Conservation (phyloP, 2,888 invertebrate species). For the Labia minor region DNA sequence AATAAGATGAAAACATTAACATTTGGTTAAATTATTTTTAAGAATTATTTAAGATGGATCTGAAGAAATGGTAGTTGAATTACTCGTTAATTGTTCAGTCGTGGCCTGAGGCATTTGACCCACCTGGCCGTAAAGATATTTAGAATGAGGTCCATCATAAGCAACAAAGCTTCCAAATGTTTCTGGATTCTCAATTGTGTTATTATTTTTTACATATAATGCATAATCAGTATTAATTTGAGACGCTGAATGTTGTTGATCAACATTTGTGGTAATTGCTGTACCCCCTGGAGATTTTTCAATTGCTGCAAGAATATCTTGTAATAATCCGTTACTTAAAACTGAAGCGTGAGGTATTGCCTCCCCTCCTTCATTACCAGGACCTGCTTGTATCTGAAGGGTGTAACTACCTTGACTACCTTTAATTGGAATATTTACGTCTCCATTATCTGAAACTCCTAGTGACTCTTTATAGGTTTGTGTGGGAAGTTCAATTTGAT, state of each 20-base stretch:
- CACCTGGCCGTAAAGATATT: constrained; percentile 29
- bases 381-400: constrained; percentile 63
- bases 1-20: too few relatives aligned
- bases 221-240: constrained; percentile 22
- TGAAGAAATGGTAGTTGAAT: background rate
- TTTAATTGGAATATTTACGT: constrained; percentile 42
- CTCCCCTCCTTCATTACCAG: constrained; percentile 40
- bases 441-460: constrained; percentile 20
- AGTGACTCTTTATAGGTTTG: background rate
- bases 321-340: constrained; percentile 63
- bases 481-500: background rate
- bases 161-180: constrained; percentile 30
- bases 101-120: background rate
- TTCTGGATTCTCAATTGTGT: constrained; percentile 29
- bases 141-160: constrained; percentile 29
- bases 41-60: too few relatives aligned
- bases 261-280: constrained; percentile 25
- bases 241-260: background rate
- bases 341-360: constrained; percentile 61
- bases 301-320: constrained; percentile 71
- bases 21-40: too few relatives aligned
- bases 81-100: background rate
- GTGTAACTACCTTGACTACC: constrained; percentile 51
- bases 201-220: constrained; percentile 23
- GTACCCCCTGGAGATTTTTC: constrained; percentile 49